Percentiles rank a stretch among this genome's conserved stretches.
Evolutionary conservation across 2,888 invertebrate genomes (phyloP).

Genomic region (Drosophila gaucha): DNA sequence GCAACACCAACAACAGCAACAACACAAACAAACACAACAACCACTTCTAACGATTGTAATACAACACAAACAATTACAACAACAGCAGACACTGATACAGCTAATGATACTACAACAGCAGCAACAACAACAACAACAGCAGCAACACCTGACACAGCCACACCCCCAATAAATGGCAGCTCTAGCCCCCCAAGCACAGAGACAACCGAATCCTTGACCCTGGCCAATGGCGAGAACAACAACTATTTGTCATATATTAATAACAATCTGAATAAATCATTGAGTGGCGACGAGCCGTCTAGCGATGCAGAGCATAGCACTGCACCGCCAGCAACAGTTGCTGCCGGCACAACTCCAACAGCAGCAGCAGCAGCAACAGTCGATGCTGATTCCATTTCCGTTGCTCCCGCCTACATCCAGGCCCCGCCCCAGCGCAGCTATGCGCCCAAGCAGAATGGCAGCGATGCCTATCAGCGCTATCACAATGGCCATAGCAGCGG

Average conservation of each 20-base stretch:
- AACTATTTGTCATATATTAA: constrained; percentile 69
- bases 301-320: constrained; percentile 41
- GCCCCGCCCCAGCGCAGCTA: constrained; percentile 41
- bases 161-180: constrained; percentile 50
- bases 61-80: constrained; percentile 69
- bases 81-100: constrained; percentile 54
- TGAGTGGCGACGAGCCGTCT: constrained; percentile 49
- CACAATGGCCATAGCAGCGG: constrained; percentile 65
- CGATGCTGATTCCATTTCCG: constrained; percentile 39
- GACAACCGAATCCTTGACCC: constrained; percentile 31
- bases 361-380: constrained; percentile 16
- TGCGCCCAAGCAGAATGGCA: constrained; percentile 59
- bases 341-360: constrained; percentile 4
- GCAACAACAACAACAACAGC: constrained; percentile 66
- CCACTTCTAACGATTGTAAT: constrained; percentile 64
- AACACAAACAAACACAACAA: constrained; percentile 48
- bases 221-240: constrained; percentile 58
- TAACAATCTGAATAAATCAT: constrained; percentile 56
- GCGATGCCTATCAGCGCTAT: constrained; percentile 46
- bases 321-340: constrained; percentile 22
- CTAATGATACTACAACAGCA: constrained; percentile 26
- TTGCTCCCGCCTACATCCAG: constrained; percentile 23
- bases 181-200: constrained; percentile 30
- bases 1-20: constrained; percentile 27
- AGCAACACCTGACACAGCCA: constrained; percentile 53